Evolutionary conservation across 2,888 invertebrate genomes (phyloP), one percentile per base, ranked within the genome.

Genomic region (Macaria liturata): DNA sequence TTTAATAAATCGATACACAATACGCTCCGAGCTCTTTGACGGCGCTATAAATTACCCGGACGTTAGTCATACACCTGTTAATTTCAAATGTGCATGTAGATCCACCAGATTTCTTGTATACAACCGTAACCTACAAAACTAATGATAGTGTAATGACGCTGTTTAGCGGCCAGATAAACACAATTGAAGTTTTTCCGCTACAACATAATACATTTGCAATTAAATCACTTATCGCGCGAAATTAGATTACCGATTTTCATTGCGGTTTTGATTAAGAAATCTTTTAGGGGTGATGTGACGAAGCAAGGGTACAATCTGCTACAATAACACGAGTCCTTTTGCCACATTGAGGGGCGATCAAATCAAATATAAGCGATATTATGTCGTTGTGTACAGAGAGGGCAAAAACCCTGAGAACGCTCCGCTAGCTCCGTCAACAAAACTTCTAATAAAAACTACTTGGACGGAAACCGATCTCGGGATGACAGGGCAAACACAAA

Each of bases 361-460:
- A 86, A 83, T 81, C 85, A 84, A 86, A 84, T 83, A 86, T 80
- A 81, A 80, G 78, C 81, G 75, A 86, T 86, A 86, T 86, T 84
- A 83, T 85, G 80, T 82, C 80, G 74, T 71, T 82, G 85, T 84
- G 76, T 80, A 78, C 80, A 80, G 70, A 84, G 79, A 77, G 84
- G 78, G 78, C 72, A 70, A 71, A 46, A 71, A 59, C 70, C 69
- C 59, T 59, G 64, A 69, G 71, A 68, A 70, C 76, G 83, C 81
- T 82, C 74, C 80, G 76, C 80, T 81, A 80, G 77, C 71, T 80
- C 69, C 69, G 81, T 82, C 83, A 88, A 85, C 86, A 89, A 71
- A 81, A 83, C 71, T 77, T 84, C 84, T 80, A 90, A 91, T 91
- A 90, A 88, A 88, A 90, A 89, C 88, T 88, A 89, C 88, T 88